A percentile compares a stretch with the other conserved stretches of the same genome.
These are phyloP conservation scores for Eutrigla gurnardus DNA, from an alignment of 2,797 vertebrate genomes.

Conservation along the genomic window DNA sequence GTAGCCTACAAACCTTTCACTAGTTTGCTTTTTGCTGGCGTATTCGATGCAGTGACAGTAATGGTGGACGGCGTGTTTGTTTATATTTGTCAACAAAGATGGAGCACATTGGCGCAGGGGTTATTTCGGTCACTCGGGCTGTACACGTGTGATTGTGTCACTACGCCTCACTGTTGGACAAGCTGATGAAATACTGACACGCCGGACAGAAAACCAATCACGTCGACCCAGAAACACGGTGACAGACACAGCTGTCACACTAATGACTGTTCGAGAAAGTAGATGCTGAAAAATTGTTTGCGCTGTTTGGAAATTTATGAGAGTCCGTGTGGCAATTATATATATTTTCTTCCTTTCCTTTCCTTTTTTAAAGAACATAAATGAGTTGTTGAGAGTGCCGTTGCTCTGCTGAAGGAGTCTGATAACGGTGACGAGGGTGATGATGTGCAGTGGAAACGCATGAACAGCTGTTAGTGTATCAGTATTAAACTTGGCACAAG, in stretches of 20 bases:
- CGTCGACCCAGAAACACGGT: slow-evolving; percentile 48
- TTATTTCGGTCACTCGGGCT: slow-evolving; percentile 21
- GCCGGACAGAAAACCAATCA: slow-evolving; percentile 62
- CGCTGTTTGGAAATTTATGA: slow-evolving; percentile 50
- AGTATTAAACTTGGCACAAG: slow-evolving; percentile 21
- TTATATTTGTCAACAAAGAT: slow-evolving; percentile 45
- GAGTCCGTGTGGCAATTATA: slow-evolving; percentile 31
- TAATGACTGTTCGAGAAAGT: slow-evolving; percentile 50
- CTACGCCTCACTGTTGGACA: slow-evolving; percentile 4
- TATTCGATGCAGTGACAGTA: slow-evolving; percentile 22
- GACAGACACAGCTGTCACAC: slow-evolving; percentile 67
- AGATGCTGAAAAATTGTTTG: slow-evolving; percentile 49
- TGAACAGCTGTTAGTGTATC: slow-evolving; percentile 7
- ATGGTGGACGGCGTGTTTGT: slow-evolving; percentile 36
- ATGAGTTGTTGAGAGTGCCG: slow-evolving; percentile 14
- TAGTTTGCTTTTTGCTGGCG: slow-evolving; percentile 11
- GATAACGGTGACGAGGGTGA: slow-evolving; percentile 16
- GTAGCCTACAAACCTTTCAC: not conserved
- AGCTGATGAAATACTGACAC: slow-evolving; percentile 55
- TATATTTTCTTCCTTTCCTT: slow-evolving; percentile 37
- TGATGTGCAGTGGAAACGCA: slow-evolving; percentile 24
- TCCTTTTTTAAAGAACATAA: slow-evolving; percentile 16
- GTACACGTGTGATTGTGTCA: slow-evolving; percentile 12
- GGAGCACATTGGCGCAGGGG: slow-evolving; percentile 16
- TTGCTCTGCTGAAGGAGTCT: slow-evolving; percentile 7